Conservation (phyloP, 2,888 invertebrate genomes). For the Chironomus riparius region DNA sequence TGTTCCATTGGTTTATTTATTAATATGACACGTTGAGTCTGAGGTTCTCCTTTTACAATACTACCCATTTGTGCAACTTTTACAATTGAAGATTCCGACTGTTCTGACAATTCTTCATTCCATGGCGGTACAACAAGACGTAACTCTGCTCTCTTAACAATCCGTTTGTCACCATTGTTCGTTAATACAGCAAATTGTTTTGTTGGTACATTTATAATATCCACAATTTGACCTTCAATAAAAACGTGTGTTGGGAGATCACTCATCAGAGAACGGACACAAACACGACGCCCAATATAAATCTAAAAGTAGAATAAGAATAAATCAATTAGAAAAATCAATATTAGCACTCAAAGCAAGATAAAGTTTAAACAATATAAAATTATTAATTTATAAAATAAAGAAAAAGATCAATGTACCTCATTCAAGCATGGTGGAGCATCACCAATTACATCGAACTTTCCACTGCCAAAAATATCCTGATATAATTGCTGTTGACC, state of each 20-base stretch:
- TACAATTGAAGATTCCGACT: constrained; percentile 35
- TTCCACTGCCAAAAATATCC: constrained; percentile 69
- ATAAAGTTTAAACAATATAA: no score
- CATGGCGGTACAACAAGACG: constrained; percentile 88
- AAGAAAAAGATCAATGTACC: constrained; percentile 42
- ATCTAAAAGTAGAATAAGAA: constrained; percentile 46
- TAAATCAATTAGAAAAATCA: not conserved
- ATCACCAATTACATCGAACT: constrained; percentile 85
- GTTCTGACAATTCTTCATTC: constrained; percentile 87
- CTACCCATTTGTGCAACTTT: constrained; percentile 30
- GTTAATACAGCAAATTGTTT: constrained; percentile 60
- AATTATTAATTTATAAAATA: constrained; percentile 7
- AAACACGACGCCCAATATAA: constrained; percentile 68
- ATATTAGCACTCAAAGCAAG: not conserved
- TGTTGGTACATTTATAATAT: constrained; percentile 52
- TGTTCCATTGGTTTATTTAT: constrained; percentile 15
- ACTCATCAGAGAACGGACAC: constrained; percentile 58
- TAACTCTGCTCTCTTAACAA: constrained; percentile 82
- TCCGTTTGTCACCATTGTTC: constrained; percentile 32
- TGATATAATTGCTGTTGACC: constrained; percentile 59
- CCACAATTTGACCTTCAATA: constrained; percentile 72
- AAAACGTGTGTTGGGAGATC: constrained; percentile 64
- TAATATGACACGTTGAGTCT: constrained; percentile 33
- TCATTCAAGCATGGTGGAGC: constrained; percentile 81
- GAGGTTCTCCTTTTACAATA: constrained; percentile 35